phyloP scores from a whole-genome alignment of 2,113 vertebrate genomes.

The Callospermophilus lateralis region DNA sequence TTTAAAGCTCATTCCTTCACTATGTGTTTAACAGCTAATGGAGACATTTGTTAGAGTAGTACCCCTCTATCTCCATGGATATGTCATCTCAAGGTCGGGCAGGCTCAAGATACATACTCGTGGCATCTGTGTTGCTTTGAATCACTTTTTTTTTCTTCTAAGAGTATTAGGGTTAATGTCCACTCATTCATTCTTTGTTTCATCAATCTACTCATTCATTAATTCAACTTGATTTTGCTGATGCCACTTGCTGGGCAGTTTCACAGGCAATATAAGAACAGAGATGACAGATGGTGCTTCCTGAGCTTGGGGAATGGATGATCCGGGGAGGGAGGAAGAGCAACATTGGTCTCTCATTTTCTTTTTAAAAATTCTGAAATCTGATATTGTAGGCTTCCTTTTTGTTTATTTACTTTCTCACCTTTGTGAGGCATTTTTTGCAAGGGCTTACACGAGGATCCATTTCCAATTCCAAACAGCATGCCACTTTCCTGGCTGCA shows the following conservation, averaged over 20 bases:
- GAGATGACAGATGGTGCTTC: background rate
- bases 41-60: background rate
- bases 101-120: background rate
- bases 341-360: background rate
- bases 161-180: background rate
- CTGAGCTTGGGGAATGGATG: background rate
- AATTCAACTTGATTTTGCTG: background rate
- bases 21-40: background rate
- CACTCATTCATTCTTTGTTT: background rate
- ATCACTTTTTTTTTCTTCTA: background rate
- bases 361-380: background rate
- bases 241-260: background rate
- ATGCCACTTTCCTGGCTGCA: background rate
- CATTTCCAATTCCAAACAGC: conserved; percentile 4
- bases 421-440: background rate
- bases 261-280: background rate
- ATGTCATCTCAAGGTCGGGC: background rate
- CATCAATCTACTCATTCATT: background rate
- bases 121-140: background rate
- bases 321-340: background rate
- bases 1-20: background rate
- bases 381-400: background rate
- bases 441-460: background rate
- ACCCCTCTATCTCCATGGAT: background rate
- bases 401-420: background rate